A percentile compares a stretch with the other conserved stretches of the same genome.
Evolutionary conservation across 1,140 invertebrate species (phyloP).

Genomic region (Neodiprion virginianus): DNA sequence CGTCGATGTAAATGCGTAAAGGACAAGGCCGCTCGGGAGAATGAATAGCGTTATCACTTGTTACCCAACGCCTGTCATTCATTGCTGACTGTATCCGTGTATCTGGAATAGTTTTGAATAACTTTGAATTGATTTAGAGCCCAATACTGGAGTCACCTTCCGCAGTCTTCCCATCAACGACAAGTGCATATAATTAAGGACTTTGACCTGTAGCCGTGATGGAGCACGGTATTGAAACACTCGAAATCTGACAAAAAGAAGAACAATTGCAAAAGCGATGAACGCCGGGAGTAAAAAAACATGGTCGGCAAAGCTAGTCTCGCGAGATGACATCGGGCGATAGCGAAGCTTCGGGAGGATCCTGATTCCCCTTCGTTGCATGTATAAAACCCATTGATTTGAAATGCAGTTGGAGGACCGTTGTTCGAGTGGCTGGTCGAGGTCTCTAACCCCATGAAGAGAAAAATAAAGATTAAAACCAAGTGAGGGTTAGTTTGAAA

Average conservation of each 20-base stretch:
- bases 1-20: too few relatives aligned
- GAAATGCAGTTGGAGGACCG: conserved; percentile 32
- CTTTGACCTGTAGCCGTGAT: not conserved
- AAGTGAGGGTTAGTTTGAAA: conserved; percentile 41
- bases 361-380: not conserved
- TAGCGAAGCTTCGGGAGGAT: too few relatives aligned
- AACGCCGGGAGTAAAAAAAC: too few relatives aligned
- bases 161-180: too few relatives aligned
- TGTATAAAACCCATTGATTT: conserved; percentile 31
- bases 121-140: conserved; percentile 54
- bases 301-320: too few relatives aligned
- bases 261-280: too few relatives aligned
- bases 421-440: conserved; percentile 24
- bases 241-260: too few relatives aligned
- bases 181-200: not conserved
- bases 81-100: conserved; percentile 41
- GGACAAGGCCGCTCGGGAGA: too few relatives aligned
- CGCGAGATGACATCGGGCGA: too few relatives aligned
- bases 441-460: conserved; percentile 45
- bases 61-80: conserved; percentile 33
- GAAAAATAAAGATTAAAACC: conserved; percentile 52
- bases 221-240: too few relatives aligned
- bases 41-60: conserved; percentile 21
- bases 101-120: conserved; percentile 55
- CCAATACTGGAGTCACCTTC: too few relatives aligned